Evolutionary conservation across 2,113 vertebrate species (phyloP).

Genomic region (Lampris incognitus): DNA sequence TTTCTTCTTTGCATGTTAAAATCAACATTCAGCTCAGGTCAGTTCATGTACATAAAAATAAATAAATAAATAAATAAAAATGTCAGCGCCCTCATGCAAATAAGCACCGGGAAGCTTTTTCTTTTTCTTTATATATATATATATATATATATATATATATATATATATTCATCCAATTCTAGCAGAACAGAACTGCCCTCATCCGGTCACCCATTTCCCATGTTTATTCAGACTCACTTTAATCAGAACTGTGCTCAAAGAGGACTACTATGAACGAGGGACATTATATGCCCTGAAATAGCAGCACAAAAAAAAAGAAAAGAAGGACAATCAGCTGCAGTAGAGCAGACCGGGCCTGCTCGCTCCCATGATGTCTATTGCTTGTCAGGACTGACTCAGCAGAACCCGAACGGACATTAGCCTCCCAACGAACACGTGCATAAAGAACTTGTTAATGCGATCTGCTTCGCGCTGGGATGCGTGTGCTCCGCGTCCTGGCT

Average conservation of each 20-base stretch:
- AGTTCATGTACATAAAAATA: not conserved
- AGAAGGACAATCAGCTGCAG: not conserved
- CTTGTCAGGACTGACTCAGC: not conserved
- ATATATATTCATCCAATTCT: no score
- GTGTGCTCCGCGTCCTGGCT: not conserved
- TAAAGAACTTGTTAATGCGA: not conserved
- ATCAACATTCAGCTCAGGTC: no score
- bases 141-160: no score
- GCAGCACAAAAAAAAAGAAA: not conserved
- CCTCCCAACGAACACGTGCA: constrained; percentile 1
- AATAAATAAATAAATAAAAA: not conserved
- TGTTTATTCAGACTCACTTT: not conserved
- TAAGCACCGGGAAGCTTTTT: not conserved
- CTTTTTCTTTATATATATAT: no score
- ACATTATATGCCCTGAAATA: not conserved
- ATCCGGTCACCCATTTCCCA: no score
- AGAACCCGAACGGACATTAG: constrained; percentile 11
- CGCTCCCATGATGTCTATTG: not conserved
- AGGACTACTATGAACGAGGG: constrained; percentile 21
- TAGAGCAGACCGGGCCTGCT: not conserved
- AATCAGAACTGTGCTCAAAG: constrained; percentile 42
- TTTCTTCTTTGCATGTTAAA: not conserved
- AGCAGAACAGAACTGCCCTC: constrained; percentile 7
- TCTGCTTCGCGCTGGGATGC: no score
- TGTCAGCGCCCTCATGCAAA: not conserved